Evolutionary conservation across 2,113 vertebrate species (phyloP).

Genomic region (Sebastes schlegelii): DNA sequence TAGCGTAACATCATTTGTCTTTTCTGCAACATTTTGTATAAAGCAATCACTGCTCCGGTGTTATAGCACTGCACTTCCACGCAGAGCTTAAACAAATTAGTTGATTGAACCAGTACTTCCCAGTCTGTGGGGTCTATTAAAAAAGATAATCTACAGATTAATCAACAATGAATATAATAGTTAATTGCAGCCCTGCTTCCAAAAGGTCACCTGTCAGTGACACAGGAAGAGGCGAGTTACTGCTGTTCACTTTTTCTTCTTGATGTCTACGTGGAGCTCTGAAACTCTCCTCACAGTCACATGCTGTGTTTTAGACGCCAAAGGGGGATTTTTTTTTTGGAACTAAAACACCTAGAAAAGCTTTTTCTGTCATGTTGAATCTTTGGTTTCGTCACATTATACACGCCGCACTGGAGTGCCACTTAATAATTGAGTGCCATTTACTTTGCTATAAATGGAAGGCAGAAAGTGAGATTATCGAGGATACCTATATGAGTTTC

Average conservation of each 20-base stretch:
- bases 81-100: not conserved
- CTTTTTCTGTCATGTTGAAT: constrained; percentile 50
- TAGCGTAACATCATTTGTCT: not conserved
- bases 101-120: not conserved
- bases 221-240: not conserved
- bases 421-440: constrained; percentile 68
- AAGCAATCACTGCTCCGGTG: not conserved
- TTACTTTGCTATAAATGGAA: constrained; percentile 64
- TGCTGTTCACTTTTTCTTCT: constrained; percentile 20
- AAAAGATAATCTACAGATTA: not conserved
- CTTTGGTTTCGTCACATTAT: constrained; percentile 41
- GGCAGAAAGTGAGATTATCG: constrained; percentile 19
- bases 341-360: constrained; percentile 43
- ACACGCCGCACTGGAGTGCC: constrained; percentile 26
- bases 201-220: not conserved
- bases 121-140: not conserved
- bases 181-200: not conserved
- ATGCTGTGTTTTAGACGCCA: not conserved
- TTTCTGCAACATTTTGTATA: not conserved
- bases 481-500: constrained; percentile 8
- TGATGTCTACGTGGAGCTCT: not conserved
- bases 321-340: not conserved
- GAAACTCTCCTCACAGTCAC: constrained; percentile 12
- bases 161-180: not conserved
- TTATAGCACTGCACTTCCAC: not conserved